Evolutionary conservation across 2,888 invertebrate species (phyloP), one percentile per base, ranked within the genome.

Genomic region (Caenorhabditis becei): DNA sequence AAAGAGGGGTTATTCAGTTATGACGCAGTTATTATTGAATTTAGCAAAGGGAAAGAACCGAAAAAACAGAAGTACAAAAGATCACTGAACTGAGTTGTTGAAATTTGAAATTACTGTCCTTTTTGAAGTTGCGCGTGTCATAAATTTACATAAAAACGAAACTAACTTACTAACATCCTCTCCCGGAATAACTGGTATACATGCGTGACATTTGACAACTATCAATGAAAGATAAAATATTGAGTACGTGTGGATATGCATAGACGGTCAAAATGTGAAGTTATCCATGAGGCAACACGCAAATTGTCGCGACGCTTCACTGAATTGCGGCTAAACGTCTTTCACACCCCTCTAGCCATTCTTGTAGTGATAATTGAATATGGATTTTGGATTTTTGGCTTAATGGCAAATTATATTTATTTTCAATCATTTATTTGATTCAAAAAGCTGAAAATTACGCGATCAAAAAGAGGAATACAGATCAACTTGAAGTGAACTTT

Each of bases 401-500:
- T 41, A 14, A n/a, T n/a, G n/a, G n/a, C n/a, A n/a, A 14, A 41
- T 41, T 7, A 14, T 41, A 7, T 41, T 41, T 5, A 10, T 14
- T 26, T 54, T 54, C 18, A 63, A 32, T n/a, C 24, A 20, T 63
- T 63, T 63, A 63, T 63, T 63, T 61, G 35, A 61, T 47, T 41
- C 14, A 20, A 14, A 26, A 59, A n/a, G 24, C 14, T 0, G 23
- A 51, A 37, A 74, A 58, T 44, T 37, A 54, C 51, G 54, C 54
- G 18, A 23, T 41, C 26, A 56, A 63, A 35, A 74, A 26, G 35
- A 35, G 32, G 49, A 53, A 41, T 62, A 32, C 71, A 75, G 75
- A 77, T 77, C 77, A 70, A 51, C n/a, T 59, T 78, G 70, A 78
- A 78, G 77, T 77, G 77, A 77, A 77, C 67, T 37, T 47, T 62